Evolutionary conservation across 2,113 vertebrate species (phyloP), one percentile per base, ranked within the genome.

Genomic region (Zapornia atra): DNA sequence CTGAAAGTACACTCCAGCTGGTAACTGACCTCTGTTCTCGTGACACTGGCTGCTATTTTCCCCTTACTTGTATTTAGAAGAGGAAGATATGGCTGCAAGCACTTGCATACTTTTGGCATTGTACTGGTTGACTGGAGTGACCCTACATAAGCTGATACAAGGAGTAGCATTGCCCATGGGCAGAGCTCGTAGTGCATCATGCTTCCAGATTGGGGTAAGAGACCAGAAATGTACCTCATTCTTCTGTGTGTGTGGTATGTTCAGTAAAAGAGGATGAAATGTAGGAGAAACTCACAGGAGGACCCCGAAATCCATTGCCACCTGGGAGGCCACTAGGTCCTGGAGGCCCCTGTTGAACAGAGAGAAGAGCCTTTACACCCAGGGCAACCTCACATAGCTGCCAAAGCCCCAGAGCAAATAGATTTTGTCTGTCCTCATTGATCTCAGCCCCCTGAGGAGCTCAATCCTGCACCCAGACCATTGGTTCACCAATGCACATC

Each of bases 271-370:
- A 77, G 53, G 25, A 48, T 31, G 14, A 28, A 76, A 53, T 5
- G 19, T 2, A 20, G 68, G 12, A 61, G 26, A 48, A 94, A 99
- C 99, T 99, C 96, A 99, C 99, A 79, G 95, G 91, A 42, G 99
- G 92, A 33, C 99, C 99, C 79, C 98, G 98, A 28, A 99, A 99
- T 94, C 99, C 99, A 0, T 96, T 94, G 88, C 98, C 99, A 14
- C 99, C 99, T 38, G 99, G 98, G 65, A 98, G 94, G 22, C 99
- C 99, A 15, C 99, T 99, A 90, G 98, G 98, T 97, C 99, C 99
- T 59, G 99, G 97, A 76, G 99, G 98, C 19, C 99, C 99, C 99
- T 99, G 91, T 90, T 36, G 97, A 46, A 90, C 21, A 97, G 85
- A 91, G 56, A 70, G 19, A 56, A 71, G 50, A 73, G 29, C 6